Evolutionary conservation across 1,140 invertebrate genomes (phyloP).

Genomic region (Copidosoma floridanum): DNA sequence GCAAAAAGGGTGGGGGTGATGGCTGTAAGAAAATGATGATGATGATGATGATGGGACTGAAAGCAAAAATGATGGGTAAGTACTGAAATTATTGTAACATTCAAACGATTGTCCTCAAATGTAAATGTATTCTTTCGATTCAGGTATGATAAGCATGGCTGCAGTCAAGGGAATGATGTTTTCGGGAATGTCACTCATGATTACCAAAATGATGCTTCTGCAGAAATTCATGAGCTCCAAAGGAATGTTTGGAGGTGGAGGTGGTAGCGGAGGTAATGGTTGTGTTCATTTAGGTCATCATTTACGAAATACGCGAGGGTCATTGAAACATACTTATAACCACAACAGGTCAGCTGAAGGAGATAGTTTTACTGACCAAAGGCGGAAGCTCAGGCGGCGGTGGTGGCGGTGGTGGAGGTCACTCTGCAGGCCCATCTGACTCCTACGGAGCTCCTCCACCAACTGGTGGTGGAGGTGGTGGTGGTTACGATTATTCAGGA

Average conservation of each 20-base stretch:
- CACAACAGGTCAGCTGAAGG: slow-evolving; percentile 41
- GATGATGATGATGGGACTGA: slow-evolving; percentile 61
- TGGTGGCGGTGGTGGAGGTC: slow-evolving; percentile 23
- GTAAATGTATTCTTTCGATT: slow-evolving; percentile 24
- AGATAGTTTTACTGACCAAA: slow-evolving; percentile 49
- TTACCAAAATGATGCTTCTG: slow-evolving; percentile 60
- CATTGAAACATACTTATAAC: neutral
- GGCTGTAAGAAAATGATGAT: slow-evolving; percentile 66
- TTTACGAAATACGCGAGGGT: neutral
- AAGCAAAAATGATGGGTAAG: slow-evolving; percentile 64
- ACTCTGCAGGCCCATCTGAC: slow-evolving; percentile 21
- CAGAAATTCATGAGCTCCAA: slow-evolving; percentile 53
- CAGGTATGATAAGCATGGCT: slow-evolving; percentile 61
- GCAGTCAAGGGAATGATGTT: slow-evolving; percentile 63
- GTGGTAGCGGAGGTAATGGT: slow-evolving; percentile 17
- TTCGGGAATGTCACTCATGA: slow-evolving; percentile 60
- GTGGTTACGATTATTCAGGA: slow-evolving; percentile 25
- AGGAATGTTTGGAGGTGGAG: slow-evolving; percentile 38
- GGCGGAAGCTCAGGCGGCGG: slow-evolving; percentile 28
- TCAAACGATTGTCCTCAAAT: too few species aligned
- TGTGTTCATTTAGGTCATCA: too few species aligned
- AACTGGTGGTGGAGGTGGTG: slow-evolving; percentile 37
- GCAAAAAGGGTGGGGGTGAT: slow-evolving; percentile 49
- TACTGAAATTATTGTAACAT: too few species aligned
- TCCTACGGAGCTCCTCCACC: slow-evolving; percentile 43